A percentile compares a stretch with the other conserved stretches of the same genome.
Evolutionary conservation across 2,797 vertebrate genomes (phyloP).

Genomic region (Enteromius afrohamiltoni): DNA sequence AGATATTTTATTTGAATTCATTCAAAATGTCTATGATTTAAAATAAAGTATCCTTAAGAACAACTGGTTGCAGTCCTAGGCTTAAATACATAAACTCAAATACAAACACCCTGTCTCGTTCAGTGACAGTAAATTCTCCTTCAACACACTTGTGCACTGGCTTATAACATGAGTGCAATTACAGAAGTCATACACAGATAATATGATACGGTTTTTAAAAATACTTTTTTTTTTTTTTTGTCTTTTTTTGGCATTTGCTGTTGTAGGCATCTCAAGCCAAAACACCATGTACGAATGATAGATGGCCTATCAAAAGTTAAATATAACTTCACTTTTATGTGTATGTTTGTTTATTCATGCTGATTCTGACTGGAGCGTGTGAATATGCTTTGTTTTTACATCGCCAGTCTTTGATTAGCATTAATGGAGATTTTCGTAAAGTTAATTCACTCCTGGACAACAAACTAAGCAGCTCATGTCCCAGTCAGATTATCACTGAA

Average conservation of each 20-base stretch:
- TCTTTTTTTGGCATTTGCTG: constrained; percentile 34
- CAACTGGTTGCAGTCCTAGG: constrained; percentile 52
- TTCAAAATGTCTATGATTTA: constrained; percentile 60
- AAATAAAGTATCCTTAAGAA: constrained; percentile 64
- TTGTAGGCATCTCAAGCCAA: constrained; percentile 17
- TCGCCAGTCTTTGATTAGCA: neutral
- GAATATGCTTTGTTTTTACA: constrained; percentile 14
- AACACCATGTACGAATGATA: neutral
- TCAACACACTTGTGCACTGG: constrained; percentile 39
- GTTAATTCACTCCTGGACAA: neutral
- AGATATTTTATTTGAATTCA: constrained; percentile 70
- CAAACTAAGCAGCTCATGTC: neutral
- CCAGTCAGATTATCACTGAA: constrained; percentile 42
- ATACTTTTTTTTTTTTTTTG: constrained; percentile 40
- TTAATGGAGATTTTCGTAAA: constrained; percentile 4
- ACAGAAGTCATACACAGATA: constrained; percentile 46
- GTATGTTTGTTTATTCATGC: constrained; percentile 31
- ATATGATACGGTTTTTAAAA: constrained; percentile 17
- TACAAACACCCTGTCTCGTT: constrained; percentile 21
- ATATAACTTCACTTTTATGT: neutral
- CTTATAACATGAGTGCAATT: constrained; percentile 47
- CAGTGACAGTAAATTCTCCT: constrained; percentile 18
- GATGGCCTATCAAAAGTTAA: neutral
- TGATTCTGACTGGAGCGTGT: constrained; percentile 13
- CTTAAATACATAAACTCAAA: constrained; percentile 38